Evolutionary conservation across 2,797 vertebrate genomes (phyloP).

Genomic region (Tiaroga cobitis): DNA sequence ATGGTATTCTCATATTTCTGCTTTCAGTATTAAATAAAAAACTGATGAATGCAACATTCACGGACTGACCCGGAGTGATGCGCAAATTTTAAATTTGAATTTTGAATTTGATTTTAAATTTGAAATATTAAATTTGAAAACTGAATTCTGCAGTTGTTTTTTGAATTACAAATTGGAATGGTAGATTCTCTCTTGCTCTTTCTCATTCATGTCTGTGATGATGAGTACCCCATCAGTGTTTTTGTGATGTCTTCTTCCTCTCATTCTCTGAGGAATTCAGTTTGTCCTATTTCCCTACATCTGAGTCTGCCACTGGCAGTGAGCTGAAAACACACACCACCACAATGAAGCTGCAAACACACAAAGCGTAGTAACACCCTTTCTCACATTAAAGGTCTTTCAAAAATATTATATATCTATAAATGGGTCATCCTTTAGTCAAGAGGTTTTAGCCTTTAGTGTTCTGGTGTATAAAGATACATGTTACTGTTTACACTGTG

Average conservation of each 20-base stretch:
- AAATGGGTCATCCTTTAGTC: slow-evolving; percentile 42
- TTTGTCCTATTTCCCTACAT: slow-evolving; percentile 32
- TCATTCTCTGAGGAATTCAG: background rate
- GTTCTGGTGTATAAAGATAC: slow-evolving; percentile 19
- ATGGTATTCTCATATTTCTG: background rate
- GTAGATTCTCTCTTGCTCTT: background rate
- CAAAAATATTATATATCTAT: slow-evolving; percentile 21
- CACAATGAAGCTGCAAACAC: slow-evolving; percentile 22
- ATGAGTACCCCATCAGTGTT: background rate
- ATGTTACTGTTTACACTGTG: slow-evolving; percentile 31
- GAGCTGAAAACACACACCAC: slow-evolving; percentile 35
- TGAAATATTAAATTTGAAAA: too few relatives aligned
- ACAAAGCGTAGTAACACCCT: background rate
- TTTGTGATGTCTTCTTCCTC: background rate
- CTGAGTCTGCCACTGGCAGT: slow-evolving; percentile 23
- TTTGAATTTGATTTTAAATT: too few relatives aligned
- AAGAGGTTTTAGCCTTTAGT: slow-evolving; percentile 16
- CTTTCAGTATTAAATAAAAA: background rate
- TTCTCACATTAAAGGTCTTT: slow-evolving; percentile 10
- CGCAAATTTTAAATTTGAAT: background rate
- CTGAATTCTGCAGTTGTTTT: background rate
- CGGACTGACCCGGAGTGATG: background rate
- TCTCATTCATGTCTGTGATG: background rate
- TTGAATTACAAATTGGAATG: background rate
- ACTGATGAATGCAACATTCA: background rate